phyloP scores from a whole-genome alignment of 2,797 vertebrate genomes.

The Galago senegalensis region DNA sequence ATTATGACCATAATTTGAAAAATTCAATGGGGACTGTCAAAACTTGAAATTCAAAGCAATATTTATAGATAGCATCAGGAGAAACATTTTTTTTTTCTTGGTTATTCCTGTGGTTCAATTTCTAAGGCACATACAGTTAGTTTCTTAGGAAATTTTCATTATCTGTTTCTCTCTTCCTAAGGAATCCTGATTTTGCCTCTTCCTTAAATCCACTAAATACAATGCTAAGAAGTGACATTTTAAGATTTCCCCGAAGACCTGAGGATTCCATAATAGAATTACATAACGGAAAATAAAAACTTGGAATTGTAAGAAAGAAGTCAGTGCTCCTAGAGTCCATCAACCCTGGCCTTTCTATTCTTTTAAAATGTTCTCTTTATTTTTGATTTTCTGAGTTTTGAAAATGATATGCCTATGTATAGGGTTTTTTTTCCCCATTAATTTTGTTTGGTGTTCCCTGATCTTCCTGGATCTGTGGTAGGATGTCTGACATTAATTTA shows the following conservation, averaged over 20 bases:
- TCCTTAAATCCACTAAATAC: background rate
- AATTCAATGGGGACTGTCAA: slow-evolving; percentile 69
- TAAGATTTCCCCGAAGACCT: background rate
- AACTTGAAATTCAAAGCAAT: slow-evolving; percentile 67
- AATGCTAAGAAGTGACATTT: background rate
- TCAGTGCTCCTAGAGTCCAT: background rate
- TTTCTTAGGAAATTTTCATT: slow-evolving; percentile 38
- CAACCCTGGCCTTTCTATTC: background rate
- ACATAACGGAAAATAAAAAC: background rate
- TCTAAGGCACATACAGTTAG: slow-evolving; percentile 23
- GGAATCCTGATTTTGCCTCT: background rate
- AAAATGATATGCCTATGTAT: background rate
- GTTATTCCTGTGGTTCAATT: background rate
- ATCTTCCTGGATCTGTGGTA: background rate
- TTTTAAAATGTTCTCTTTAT: background rate
- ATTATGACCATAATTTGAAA: slow-evolving; percentile 78
- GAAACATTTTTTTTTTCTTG: background rate
- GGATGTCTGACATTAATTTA: background rate
- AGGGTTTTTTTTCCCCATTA: background rate
- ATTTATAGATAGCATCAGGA: slow-evolving; percentile 51
- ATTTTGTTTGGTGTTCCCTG: background rate
- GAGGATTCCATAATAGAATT: background rate
- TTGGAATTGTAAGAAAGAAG: background rate
- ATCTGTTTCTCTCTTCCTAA: background rate
- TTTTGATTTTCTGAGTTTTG: background rate